Evolutionary conservation across 2,113 vertebrate species (phyloP).

Genomic region (Gavialis gangeticus): DNA sequence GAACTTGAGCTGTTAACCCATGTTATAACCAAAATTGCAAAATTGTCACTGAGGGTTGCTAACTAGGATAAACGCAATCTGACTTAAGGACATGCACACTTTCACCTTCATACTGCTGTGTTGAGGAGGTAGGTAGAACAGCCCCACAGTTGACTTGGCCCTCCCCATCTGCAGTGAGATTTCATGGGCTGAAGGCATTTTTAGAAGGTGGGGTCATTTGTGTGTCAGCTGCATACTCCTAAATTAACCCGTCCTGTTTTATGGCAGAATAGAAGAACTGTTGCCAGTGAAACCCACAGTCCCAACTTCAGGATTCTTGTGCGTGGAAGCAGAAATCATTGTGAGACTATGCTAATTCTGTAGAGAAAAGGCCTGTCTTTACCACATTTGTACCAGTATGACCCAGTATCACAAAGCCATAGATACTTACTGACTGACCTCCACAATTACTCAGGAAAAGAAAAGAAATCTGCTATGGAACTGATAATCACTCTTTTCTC

Average conservation of each 20-base stretch:
- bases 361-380: background rate
- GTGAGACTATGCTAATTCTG: background rate
- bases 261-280: no score
- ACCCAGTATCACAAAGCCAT: background rate
- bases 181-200: background rate
- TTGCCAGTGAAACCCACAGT: background rate
- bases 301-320: background rate
- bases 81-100: no score
- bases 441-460: background rate
- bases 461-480: background rate
- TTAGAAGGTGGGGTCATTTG: background rate
- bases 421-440: background rate
- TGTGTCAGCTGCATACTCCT: background rate
- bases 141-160: background rate
- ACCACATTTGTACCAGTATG: background rate
- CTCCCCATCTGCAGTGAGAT: background rate
- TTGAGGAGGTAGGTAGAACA: background rate
- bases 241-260: no score
- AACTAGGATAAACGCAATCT: no score
- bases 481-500: fast-evolving
- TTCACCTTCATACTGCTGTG: background rate
- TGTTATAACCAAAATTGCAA: no score
- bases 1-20: no score
- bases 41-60: no score
- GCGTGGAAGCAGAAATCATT: background rate